Conservation (phyloP, 2,797 vertebrate genomes). For the Tachyglossus aculeatus region DNA sequence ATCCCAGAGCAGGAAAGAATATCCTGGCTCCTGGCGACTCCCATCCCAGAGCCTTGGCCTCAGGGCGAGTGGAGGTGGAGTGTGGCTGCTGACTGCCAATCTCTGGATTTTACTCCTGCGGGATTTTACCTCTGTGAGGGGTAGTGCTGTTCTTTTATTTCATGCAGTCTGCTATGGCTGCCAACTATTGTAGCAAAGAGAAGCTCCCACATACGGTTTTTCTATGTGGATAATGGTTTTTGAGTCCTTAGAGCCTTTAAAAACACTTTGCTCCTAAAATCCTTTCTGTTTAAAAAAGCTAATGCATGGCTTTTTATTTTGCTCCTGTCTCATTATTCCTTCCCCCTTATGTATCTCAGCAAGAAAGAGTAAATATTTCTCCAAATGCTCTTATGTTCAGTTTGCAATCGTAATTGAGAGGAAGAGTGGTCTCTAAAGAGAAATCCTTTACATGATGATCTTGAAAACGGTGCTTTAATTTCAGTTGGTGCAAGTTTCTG, state of each 20-base stretch:
- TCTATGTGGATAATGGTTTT: conserved; percentile 16
- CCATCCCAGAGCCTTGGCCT: too few relatives aligned
- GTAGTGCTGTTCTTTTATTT: background rate
- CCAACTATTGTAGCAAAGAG: conserved; percentile 2
- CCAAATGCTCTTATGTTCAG: conserved; percentile 15
- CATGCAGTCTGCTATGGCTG: background rate
- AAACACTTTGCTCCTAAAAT: conserved; percentile 19
- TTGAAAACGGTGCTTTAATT: conserved; percentile 42
- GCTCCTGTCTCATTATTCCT: background rate
- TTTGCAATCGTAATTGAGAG: conserved; percentile 40
- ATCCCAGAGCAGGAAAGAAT: too few relatives aligned
- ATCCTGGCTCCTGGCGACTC: too few relatives aligned
- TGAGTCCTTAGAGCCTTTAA: conserved; percentile 16
- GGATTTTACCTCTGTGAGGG: background rate
- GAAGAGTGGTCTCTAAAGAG: conserved; percentile 35
- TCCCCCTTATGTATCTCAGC: background rate
- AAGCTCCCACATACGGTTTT: conserved; percentile 2
- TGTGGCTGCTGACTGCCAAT: background rate
- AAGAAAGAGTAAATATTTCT: conserved; percentile 36
- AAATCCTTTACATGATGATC: conserved; percentile 21
- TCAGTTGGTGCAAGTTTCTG: conserved; percentile 9
- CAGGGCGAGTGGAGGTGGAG: too few relatives aligned
- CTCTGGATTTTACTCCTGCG: background rate
- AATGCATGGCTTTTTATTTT: background rate
- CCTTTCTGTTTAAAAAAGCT: conserved; percentile 13